Evolutionary conservation across 37 sponge, comb jelly and placozoan genomes (phyloP).

Genomic region (Ianthella basta): DNA sequence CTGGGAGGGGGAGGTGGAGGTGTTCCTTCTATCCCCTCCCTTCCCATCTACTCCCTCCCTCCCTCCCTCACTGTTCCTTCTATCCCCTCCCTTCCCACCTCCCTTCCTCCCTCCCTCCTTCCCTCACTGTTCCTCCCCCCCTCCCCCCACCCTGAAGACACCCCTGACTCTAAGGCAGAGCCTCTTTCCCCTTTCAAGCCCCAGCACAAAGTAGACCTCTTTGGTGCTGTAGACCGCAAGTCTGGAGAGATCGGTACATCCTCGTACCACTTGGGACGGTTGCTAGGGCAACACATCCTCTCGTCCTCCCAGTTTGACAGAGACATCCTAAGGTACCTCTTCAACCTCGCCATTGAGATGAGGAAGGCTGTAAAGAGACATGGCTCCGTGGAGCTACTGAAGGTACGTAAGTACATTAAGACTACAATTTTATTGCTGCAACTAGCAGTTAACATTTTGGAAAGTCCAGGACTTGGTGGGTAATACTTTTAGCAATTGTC

Average conservation of each 20-base stretch:
- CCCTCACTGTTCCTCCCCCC: not conserved
- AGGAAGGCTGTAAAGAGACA: conserved; percentile 61
- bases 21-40: not conserved
- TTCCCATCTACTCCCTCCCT: conserved; percentile 25
- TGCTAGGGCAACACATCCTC: conserved; percentile 68
- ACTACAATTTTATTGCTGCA: too few species aligned
- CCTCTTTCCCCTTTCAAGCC: conserved; percentile 13
- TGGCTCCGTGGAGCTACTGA: conserved; percentile 75
- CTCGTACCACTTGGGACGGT: conserved; percentile 24
- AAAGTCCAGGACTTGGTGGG: not conserved
- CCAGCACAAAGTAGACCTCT: not conserved
- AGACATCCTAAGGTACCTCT: conserved; percentile 66
- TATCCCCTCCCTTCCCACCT: not conserved
- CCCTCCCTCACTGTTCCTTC: conserved; percentile 9
- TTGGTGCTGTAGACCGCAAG: not conserved
- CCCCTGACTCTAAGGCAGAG: not conserved
- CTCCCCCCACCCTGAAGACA: not conserved
- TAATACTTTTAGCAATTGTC: too few species aligned
- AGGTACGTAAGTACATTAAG: conserved; percentile 53
- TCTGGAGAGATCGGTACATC: not conserved
- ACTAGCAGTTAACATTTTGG: too few species aligned
- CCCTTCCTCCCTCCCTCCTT: not conserved
- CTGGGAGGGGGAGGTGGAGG: not conserved
- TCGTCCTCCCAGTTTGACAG: conserved; percentile 83
- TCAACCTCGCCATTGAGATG: conserved; percentile 90